A percentile compares a stretch with the other conserved stretches of the same genome.
phyloP scores from a whole-genome alignment of 2,888 invertebrate species.

The Salpingus planirostris region DNA sequence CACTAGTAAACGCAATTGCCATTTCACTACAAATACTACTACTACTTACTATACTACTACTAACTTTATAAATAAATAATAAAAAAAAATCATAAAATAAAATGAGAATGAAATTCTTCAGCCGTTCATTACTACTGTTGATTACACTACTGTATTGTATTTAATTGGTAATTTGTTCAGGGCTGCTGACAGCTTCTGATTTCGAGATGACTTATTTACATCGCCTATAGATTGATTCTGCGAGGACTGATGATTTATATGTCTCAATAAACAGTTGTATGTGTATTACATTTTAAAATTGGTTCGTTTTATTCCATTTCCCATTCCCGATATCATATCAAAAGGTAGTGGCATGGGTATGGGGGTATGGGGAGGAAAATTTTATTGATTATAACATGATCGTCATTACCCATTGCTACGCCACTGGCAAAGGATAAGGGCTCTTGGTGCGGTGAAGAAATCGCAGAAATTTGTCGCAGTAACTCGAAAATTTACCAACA shows the following conservation, averaged over 20 bases:
- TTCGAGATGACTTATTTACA: slow-evolving; percentile 29
- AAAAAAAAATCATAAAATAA: too few species aligned
- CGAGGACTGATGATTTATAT: slow-evolving; percentile 46
- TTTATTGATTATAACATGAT: too few species aligned
- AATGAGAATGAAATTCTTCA: slow-evolving; percentile 1
- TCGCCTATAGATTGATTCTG: slow-evolving; percentile 32
- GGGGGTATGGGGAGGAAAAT: too few species aligned
- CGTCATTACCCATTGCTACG: too few species aligned
- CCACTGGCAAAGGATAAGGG: too few species aligned
- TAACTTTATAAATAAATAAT: not conserved
- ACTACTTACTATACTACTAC: too few species aligned
- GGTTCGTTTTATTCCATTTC: slow-evolving; percentile 8
- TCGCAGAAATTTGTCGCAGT: too few species aligned
- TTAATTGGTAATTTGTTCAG: slow-evolving; percentile 22
- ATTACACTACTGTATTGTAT: slow-evolving; percentile 20
- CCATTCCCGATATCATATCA: too few species aligned
- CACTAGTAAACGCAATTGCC: slow-evolving; percentile 24
- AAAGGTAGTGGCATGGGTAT: too few species aligned
- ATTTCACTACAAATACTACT: slow-evolving; percentile 21
- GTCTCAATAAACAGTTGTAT: slow-evolving; percentile 60
- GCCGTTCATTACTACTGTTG: slow-evolving; percentile 5
- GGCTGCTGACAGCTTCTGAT: slow-evolving; percentile 22
- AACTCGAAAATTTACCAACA: too few species aligned
- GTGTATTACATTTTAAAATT: slow-evolving; percentile 48
- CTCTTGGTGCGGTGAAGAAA: too few species aligned